A percentile compares a stretch with the other conserved stretches of the same genome.
Conservation (phyloP, 2,888 invertebrate genomes). For the Lissonota sp. region DNA sequence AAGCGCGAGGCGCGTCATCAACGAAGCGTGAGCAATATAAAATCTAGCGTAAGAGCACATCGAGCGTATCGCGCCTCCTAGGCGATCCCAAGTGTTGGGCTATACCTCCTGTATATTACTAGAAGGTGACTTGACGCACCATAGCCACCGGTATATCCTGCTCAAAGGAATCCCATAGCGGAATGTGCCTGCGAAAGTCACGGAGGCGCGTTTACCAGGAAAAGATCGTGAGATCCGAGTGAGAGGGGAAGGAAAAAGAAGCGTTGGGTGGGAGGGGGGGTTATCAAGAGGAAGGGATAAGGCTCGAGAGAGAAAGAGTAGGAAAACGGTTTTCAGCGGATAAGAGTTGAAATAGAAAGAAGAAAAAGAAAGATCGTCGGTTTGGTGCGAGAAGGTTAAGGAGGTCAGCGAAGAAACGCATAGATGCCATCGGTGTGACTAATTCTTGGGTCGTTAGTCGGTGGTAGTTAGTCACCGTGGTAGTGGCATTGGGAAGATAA, state of each 20-base stretch:
- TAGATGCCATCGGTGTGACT: conserved; percentile 54
- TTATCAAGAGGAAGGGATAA: neutral
- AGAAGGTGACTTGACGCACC: conserved; percentile 26
- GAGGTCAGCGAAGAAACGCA: conserved; percentile 45
- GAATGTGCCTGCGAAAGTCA: conserved; percentile 66
- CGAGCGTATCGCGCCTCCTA: conserved; percentile 47
- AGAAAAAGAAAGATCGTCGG: conserved; percentile 12
- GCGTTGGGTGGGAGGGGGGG: neutral
- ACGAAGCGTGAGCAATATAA: conserved; percentile 44
- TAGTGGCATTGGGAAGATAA: neutral
- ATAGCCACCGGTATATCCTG: conserved; percentile 31
- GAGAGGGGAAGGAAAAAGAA: conserved; percentile 7
- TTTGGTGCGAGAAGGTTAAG: conserved; percentile 29
- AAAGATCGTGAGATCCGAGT: conserved; percentile 44
- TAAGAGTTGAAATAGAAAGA: neutral
- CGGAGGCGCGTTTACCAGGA: conserved; percentile 63
- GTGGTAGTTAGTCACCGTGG: conserved; percentile 2
- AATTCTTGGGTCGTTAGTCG: conserved; percentile 5
- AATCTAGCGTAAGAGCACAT: conserved; percentile 14
- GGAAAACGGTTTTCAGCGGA: neutral
- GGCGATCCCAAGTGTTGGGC: conserved; percentile 34
- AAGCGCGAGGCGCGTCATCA: conserved; percentile 26
- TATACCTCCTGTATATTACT: conserved; percentile 6
- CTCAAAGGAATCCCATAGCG: conserved; percentile 47
- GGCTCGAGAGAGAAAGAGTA: neutral